A percentile compares a stretch with the other conserved stretches of the same genome.
These are phyloP conservation scores for Lates japonicus DNA, from an alignment of 2,797 vertebrate genomes.

Conservation along the genomic window DNA sequence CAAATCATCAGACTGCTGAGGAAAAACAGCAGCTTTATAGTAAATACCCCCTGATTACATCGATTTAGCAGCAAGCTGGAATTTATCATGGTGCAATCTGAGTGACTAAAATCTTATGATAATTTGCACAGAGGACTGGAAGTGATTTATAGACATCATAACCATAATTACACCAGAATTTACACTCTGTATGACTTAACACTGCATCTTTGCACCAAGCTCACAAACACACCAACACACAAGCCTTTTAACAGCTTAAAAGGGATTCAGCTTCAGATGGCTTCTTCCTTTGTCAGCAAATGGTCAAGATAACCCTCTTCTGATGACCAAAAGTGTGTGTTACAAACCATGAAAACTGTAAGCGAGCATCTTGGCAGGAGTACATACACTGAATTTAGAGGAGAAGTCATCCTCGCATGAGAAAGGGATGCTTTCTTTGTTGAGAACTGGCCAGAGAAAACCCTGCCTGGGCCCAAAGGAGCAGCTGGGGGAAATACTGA, in stretches of 20 bases:
- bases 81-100: constrained; percentile 9
- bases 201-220: not conserved
- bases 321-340: constrained; percentile 28
- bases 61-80: constrained; percentile 12
- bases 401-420: constrained; percentile 55
- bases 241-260: constrained; percentile 6
- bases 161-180: constrained; percentile 17
- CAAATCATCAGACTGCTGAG: not conserved
- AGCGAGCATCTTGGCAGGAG: constrained; percentile 46
- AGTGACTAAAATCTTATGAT: constrained; percentile 1
- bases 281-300: constrained; percentile 1
- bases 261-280: not conserved
- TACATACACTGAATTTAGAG: constrained; percentile 29
- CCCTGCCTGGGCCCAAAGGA: constrained; percentile 59
- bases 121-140: not conserved
- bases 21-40: not conserved
- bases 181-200: constrained; percentile 5
- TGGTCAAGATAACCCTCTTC: constrained; percentile 19
- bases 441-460: constrained; percentile 57
- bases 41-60: constrained; percentile 19
- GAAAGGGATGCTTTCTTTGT: constrained; percentile 54
- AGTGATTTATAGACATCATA: constrained; percentile 38
- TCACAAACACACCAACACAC: not conserved
- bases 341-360: constrained; percentile 21
- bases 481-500: constrained; percentile 71